phyloP scores from a whole-genome alignment of 1,140 invertebrate genomes.

The Sitobion miscanthi region DNA sequence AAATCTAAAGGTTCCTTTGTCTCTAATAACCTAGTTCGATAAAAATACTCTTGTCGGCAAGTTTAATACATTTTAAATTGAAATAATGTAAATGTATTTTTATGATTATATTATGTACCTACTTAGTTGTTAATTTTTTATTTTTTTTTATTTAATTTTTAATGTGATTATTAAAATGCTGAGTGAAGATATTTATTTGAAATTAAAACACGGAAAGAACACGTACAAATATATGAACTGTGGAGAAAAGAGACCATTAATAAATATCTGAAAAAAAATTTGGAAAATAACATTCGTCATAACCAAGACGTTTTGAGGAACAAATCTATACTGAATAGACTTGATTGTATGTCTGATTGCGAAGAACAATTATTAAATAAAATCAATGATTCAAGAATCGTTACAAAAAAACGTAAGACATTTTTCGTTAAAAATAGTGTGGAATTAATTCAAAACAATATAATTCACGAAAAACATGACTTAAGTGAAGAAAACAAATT shows the following conservation, averaged over 20 bases:
- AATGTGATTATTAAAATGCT: neutral
- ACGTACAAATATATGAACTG: neutral
- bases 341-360: neutral
- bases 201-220: neutral
- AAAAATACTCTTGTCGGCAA: neutral
- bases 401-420: neutral
- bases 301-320: neutral
- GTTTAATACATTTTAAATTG: neutral
- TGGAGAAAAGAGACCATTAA: slow-evolving; percentile 27
- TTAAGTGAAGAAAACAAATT: neutral
- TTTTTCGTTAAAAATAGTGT: neutral
- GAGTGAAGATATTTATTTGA: neutral
- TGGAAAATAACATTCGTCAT: neutral
- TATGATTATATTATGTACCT: neutral
- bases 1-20: neutral
- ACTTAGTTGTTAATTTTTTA: neutral
- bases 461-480: neutral
- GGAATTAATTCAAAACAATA: neutral
- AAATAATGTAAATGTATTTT: neutral
- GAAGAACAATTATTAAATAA: slow-evolving; percentile 23
- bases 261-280: neutral
- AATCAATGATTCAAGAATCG: neutral
- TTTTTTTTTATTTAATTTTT: neutral
- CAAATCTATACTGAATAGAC: neutral
- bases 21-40: neutral